These are phyloP conservation scores for Reinhardtius hippoglossoides DNA, from an alignment of 2,113 vertebrate genomes.

Conservation along the genomic window DNA sequence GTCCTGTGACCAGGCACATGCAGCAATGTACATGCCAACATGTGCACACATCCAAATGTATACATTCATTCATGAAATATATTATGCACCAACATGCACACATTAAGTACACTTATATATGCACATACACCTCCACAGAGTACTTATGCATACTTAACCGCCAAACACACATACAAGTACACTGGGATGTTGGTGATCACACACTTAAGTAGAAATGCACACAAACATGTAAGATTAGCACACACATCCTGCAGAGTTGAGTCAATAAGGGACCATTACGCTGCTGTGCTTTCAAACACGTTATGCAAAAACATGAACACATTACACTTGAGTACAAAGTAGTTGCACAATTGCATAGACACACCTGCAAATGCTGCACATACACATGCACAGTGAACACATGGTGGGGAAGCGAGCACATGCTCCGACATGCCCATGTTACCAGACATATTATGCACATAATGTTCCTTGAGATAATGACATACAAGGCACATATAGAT, in stretches of 20 bases:
- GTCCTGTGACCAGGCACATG: constrained; percentile 2
- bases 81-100: constrained; percentile 48
- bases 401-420: not conserved
- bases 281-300: constrained; percentile 15
- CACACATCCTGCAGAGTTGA: not conserved
- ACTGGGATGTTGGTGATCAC: constrained; percentile 2
- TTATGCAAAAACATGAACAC: constrained; percentile 50
- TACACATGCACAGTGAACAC: not conserved
- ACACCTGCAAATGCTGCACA: constrained; percentile 9
- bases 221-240: not conserved
- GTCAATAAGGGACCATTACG: not conserved
- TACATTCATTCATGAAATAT: not conserved
- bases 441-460: not conserved
- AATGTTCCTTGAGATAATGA: not conserved
- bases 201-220: too few species aligned
- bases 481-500: not conserved
- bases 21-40: not conserved
- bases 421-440: not conserved
- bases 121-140: constrained; percentile 27
- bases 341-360: constrained; percentile 17
- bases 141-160: constrained; percentile 26
- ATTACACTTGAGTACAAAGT: constrained; percentile 38
- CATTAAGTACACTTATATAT: constrained; percentile 21
- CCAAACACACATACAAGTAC: constrained; percentile 1
- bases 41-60: not conserved